Conservation (phyloP, 2,888 invertebrate species). For the Drosophila trichaetosa region DNA sequence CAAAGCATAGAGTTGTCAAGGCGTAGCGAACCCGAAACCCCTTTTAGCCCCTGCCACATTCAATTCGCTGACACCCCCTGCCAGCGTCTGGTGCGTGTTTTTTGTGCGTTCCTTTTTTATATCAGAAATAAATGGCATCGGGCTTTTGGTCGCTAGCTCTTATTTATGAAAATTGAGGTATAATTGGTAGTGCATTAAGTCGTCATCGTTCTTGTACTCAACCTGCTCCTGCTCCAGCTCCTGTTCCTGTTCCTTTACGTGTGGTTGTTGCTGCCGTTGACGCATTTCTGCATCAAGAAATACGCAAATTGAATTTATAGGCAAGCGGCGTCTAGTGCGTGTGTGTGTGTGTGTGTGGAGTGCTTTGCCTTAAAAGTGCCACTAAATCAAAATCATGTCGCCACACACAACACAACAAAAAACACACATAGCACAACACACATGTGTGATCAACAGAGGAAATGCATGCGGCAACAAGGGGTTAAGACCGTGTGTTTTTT, state of each 20-base stretch:
- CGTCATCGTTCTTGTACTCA: conserved; percentile 48
- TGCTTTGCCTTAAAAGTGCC: conserved; percentile 76
- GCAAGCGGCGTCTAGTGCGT: conserved; percentile 24
- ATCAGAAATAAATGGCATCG: conserved; percentile 35
- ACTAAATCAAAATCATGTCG: conserved; percentile 72
- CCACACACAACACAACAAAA: conserved; percentile 33
- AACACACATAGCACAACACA: conserved; percentile 10
- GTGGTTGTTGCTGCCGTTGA: conserved; percentile 55
- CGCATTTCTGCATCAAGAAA: conserved; percentile 80
- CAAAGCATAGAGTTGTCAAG: conserved; percentile 78
- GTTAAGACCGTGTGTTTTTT: conserved; percentile 78
- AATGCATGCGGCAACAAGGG: conserved; percentile 65
- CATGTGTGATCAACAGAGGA: conserved; percentile 42
- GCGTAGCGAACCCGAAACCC: conserved; percentile 68
- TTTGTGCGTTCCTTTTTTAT: conserved; percentile 38
- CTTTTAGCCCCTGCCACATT: conserved; percentile 26
- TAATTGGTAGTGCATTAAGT: conserved; percentile 82
- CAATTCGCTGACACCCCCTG: conserved; percentile 13
- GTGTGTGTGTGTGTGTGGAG: conserved; percentile 32
- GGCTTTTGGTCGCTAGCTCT: conserved; percentile 44
- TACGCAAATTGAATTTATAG: conserved; percentile 81
- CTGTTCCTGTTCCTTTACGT: conserved; percentile 3
- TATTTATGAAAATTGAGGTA: conserved; percentile 84
- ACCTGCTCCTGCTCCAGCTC: conserved; percentile 8
- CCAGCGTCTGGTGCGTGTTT: conserved; percentile 48